phyloP scores from a whole-genome alignment of 2,888 invertebrate genomes.

The Drosophila neutralis region DNA sequence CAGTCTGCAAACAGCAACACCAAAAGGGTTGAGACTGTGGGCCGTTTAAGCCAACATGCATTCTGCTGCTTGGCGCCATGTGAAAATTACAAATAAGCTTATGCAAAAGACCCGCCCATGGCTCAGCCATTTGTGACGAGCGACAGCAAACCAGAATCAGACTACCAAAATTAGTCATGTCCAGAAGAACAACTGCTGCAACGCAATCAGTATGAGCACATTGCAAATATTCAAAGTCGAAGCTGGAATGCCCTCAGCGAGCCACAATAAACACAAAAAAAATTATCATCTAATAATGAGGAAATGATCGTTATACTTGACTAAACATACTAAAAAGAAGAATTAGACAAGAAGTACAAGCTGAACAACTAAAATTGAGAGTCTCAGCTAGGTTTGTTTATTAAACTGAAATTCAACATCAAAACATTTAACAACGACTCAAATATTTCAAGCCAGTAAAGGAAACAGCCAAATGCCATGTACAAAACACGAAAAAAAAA shows the following conservation, averaged over 20 bases:
- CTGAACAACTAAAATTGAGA: not conserved
- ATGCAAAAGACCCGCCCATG: slow-evolving; percentile 67
- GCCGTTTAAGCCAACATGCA: slow-evolving; percentile 26
- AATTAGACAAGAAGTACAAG: not conserved
- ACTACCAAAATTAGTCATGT: slow-evolving; percentile 72
- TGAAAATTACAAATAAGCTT: slow-evolving; percentile 66
- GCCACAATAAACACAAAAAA: not conserved
- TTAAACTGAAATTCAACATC: not conserved
- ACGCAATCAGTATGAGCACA: not conserved
- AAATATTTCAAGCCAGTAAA: too few relatives aligned
- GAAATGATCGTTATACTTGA: too few relatives aligned
- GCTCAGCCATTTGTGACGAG: slow-evolving; percentile 16
- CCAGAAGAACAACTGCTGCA: slow-evolving; percentile 10
- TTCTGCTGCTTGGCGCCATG: slow-evolving; percentile 66
- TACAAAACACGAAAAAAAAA: not conserved
- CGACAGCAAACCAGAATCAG: slow-evolving; percentile 19
- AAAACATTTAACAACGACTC: not conserved
- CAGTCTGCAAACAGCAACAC: slow-evolving; percentile 62
- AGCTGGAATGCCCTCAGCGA: not conserved
- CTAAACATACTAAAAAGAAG: not conserved
- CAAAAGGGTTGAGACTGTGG: slow-evolving; percentile 68
- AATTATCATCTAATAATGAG: too few relatives aligned
- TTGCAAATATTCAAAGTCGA: not conserved
- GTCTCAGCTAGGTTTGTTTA: not conserved
- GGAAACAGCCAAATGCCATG: not conserved